Evolutionary conservation across 2,888 invertebrate genomes (phyloP), one percentile per base, ranked within the genome.

Genomic region (Hypselothyrea guttata): DNA sequence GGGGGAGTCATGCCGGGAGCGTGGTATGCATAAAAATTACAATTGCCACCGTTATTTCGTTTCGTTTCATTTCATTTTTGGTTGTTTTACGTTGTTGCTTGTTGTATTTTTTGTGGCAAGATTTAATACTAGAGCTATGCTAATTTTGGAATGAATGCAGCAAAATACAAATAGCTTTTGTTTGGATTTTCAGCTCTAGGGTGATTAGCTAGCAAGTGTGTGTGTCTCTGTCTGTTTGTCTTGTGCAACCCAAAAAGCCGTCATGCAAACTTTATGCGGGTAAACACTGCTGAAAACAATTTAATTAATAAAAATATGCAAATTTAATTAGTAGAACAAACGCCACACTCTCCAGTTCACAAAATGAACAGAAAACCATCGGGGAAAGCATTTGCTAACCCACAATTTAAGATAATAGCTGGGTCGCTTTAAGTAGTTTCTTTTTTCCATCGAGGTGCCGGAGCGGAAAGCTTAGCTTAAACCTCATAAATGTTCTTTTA

Each of bases 231-330:
- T 41, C n/a, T 47, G n/a, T 44, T 12, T 30, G 18, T 22, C 3
- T 69, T 12, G 40, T 55, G 63, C 34, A 52, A 42, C 45, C 68
- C 52, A 47, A 52, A 52, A 31, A 41, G 37, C 33, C 34, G 18
- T 16, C 49, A 57, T 48, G 41, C 22, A 22, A 22, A 22, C 3
- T 22, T 58, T 60, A 51, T 63, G 35, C 28, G 45, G 57, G 72
- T 44, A 71, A 75, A 69, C 76, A 83, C 41, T 66, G 66, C 49
- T 22, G 55, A 49, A 64, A 84, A 84, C 77, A 85, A 67, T 82
- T 85, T 77, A 71, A 81, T 85, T 82, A 84, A 70, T 84, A 74
- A 72, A 78, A 84, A 81, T 84, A 86, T 86, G 82, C 75, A 81
- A 82, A 86, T 82, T 82, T 86, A 77, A 86, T 82, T 77, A 86